Percentiles rank a stretch among this genome's conserved stretches.
Conservation (phyloP, 2,797 vertebrate genomes). For the Craterocephalus amniculus region DNA sequence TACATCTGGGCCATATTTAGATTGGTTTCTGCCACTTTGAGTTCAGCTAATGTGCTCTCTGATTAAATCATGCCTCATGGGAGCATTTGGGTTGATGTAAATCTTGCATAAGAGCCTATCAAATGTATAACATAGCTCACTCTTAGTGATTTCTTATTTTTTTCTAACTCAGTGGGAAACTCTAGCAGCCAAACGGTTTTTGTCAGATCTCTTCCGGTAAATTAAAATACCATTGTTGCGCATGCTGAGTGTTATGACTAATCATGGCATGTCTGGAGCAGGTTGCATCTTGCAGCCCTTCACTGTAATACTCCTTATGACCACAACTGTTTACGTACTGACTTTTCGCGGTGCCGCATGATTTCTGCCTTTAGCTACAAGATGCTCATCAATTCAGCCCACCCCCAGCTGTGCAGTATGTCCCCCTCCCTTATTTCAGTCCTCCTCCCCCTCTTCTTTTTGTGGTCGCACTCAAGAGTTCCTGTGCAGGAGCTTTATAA, state of each 20-base stretch:
- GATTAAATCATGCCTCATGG: neutral
- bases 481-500: conserved; percentile 80
- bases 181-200: conserved; percentile 22
- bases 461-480: conserved; percentile 76
- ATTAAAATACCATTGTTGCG: conserved; percentile 24
- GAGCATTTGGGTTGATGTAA: neutral
- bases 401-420: conserved; percentile 44
- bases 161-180: conserved; percentile 13
- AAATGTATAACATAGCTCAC: neutral
- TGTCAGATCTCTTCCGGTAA: conserved; percentile 16
- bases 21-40: neutral
- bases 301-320: conserved; percentile 13
- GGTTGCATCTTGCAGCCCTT: conserved; percentile 44
- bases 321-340: conserved; percentile 19
- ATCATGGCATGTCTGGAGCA: conserved; percentile 33
- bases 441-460: conserved; percentile 63
- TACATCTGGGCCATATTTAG: neutral
- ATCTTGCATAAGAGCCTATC: neutral
- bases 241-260: conserved; percentile 29
- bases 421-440: conserved; percentile 51
- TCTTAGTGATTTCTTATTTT: neutral
- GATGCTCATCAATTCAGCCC: conserved; percentile 53
- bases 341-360: conserved; percentile 40
- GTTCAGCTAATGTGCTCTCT: neutral
- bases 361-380: conserved; percentile 49